These are phyloP conservation scores for Dendrolimus kikuchii DNA, from an alignment of 1,140 invertebrate genomes.

Conservation along the genomic window DNA sequence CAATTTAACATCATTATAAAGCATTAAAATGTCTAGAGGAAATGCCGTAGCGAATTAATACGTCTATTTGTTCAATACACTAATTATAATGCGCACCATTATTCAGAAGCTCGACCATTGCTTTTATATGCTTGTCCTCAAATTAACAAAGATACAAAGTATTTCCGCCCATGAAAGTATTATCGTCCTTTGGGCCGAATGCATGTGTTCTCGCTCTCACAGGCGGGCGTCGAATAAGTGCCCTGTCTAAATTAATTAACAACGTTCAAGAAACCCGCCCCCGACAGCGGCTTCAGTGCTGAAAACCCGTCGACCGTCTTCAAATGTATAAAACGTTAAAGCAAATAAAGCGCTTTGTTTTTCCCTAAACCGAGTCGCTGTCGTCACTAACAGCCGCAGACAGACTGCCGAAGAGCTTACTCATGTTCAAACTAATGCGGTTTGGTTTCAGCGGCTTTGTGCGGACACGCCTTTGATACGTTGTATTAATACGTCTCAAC, in stretches of 20 bases:
- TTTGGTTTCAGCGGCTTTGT: slow-evolving; percentile 49
- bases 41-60: slow-evolving; percentile 26
- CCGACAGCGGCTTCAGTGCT: slow-evolving; percentile 38
- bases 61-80: slow-evolving; percentile 25
- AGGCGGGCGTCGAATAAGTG: slow-evolving; percentile 35
- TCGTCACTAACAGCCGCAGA: slow-evolving; percentile 26
- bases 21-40: slow-evolving; percentile 14
- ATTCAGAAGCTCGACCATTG: slow-evolving; percentile 21
- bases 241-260: slow-evolving; percentile 56
- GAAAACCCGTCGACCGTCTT: slow-evolving; percentile 15
- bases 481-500: slow-evolving; percentile 25
- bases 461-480: slow-evolving; percentile 35
- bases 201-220: slow-evolving; percentile 23
- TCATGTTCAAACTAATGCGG: slow-evolving; percentile 58
- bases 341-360: slow-evolving; percentile 37
- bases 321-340: slow-evolving; percentile 26
- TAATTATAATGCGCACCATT: slow-evolving; percentile 18
- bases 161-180: slow-evolving; percentile 37
- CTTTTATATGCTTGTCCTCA: slow-evolving; percentile 29
- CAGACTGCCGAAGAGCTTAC: slow-evolving; percentile 57
- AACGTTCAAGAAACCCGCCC: slow-evolving; percentile 28
- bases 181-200: slow-evolving; percentile 22
- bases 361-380: slow-evolving; percentile 26
- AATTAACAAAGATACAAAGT: slow-evolving; percentile 42
- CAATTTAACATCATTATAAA: slow-evolving; percentile 2